phyloP scores from a whole-genome alignment of 2,797 vertebrate genomes.

The Uromys caudimaculatus region DNA sequence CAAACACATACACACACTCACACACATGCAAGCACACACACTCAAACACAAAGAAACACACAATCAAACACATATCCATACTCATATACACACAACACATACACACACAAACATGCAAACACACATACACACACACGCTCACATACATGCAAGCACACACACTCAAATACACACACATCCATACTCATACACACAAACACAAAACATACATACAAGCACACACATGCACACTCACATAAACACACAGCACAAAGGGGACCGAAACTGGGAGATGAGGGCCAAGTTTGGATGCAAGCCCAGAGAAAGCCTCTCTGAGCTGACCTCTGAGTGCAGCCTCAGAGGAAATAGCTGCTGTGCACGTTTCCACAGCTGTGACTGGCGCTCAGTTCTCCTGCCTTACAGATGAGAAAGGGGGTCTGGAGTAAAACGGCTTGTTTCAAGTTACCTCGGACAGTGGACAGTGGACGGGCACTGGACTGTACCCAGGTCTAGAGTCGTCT shows the following conservation, averaged over 20 bases:
- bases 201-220: no score
- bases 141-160: neutral
- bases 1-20: neutral
- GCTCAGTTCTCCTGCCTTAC: neutral
- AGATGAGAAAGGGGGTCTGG: neutral
- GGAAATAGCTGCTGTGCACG: neutral
- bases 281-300: neutral
- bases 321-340: neutral
- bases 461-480: fast-evolving
- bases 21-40: neutral
- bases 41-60: no score
- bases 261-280: neutral
- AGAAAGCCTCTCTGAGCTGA: neutral
- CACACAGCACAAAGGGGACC: neutral
- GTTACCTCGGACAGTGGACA: neutral
- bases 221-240: neutral
- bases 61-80: neutral
- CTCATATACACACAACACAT: neutral
- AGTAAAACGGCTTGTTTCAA: neutral
- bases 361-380: neutral
- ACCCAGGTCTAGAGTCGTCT: neutral
- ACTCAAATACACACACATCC: neutral
- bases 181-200: neutral
- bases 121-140: neutral
- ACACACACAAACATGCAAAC: no score